Evolutionary conservation across 2,113 vertebrate species (phyloP), one percentile per base, ranked within the genome.

Genomic region (Hyperoodon ampullatus): DNA sequence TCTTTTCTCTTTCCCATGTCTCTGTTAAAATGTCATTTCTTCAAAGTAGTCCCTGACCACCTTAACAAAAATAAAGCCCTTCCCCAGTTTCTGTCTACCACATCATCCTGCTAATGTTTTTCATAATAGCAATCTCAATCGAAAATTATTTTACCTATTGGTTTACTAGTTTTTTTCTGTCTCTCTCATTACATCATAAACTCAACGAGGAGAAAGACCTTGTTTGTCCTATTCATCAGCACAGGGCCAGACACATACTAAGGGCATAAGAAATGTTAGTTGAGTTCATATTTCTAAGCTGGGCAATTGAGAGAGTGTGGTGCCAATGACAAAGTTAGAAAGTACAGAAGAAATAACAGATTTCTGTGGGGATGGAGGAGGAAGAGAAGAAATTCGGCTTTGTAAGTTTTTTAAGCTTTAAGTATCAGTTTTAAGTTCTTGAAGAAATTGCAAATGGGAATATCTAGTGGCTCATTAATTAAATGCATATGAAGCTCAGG

Each of bases 21-120:
- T 88, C 90, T 75, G 87, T 89, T 92, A 84, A 92, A 90, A 93
- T 80, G 12, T 75, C 50, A 65, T 53, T 74, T 96, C 68, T 65
- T 88, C n/a, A 65, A 65, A 50, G 26, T 35, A 47, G 24, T 63
- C 58, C 63, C 10, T 93, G 58, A 72, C 8, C 8, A 77, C 8
- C 13, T 80, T 58, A 84, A 72, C 65, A 26, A 96, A 78, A 80
- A 81, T 21, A 89, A 72, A 30, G 30, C 8, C 50, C 18, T 90
- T 92, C 23, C 58, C 55, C n/a, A 74, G 26, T 35, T 92, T 63
- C 30, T 87, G 23, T 58, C 42, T 94, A 14, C 55, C 15, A 53
- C 2, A 72, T 92, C 21, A 63, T 21, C 3, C 8, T 68, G 16
- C 47, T 70, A 33, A 77, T 88, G 33, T 84, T 97, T 78, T 96